A percentile compares a stretch with the other conserved stretches of the same genome.
Evolutionary conservation across 2,113 vertebrate species (phyloP).

Genomic region (Onychorhynchus coronatus): DNA sequence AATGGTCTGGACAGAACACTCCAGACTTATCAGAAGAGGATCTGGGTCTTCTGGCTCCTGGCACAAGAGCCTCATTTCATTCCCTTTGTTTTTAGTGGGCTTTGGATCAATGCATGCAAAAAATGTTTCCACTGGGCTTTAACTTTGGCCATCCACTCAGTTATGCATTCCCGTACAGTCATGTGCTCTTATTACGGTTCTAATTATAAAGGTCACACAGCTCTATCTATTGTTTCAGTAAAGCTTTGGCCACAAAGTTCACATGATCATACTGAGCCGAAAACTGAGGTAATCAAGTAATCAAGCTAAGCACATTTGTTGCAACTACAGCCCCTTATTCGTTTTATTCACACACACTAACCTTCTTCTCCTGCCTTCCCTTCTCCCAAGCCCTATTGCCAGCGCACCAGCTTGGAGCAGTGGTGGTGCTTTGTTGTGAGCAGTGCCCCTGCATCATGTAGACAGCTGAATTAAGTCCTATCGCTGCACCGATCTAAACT

Average conservation of each 20-base stretch:
- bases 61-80: not conserved
- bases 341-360: not conserved
- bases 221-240: not conserved
- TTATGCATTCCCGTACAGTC: not conserved
- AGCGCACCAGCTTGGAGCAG: not conserved
- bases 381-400: not conserved
- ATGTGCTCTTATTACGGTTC: not conserved
- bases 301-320: not conserved
- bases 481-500: not conserved
- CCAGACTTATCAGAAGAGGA: not conserved
- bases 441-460: not conserved
- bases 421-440: not conserved
- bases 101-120: not conserved
- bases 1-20: not conserved
- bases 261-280: not conserved
- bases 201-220: not conserved
- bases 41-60: not conserved
- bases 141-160: not conserved
- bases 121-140: not conserved
- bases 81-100: not conserved
- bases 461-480: not conserved
- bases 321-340: not conserved
- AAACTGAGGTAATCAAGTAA: not conserved
- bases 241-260: not conserved
- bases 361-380: not conserved